Evolutionary conservation across 2,888 invertebrate species (phyloP).

Genomic region (Cremastobaeus sp.): DNA sequence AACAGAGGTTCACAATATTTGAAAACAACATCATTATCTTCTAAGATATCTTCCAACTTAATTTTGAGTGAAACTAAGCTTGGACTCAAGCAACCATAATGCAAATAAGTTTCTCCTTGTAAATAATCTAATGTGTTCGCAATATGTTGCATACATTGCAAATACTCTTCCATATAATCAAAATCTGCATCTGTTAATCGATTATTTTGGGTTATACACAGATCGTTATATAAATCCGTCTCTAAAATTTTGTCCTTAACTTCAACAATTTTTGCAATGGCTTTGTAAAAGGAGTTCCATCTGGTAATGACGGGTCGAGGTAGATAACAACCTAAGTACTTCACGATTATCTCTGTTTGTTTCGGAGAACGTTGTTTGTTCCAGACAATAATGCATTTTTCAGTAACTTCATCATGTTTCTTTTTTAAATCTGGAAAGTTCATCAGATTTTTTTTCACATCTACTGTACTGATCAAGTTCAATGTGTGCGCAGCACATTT

Average conservation of each 20-base stretch:
- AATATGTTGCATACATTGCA: background rate
- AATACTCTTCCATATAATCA: background rate
- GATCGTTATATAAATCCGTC: background rate
- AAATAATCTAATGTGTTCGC: background rate
- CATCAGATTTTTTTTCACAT: background rate
- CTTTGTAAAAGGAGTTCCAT: background rate
- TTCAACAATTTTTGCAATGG: background rate
- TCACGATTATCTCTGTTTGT: background rate
- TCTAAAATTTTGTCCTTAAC: background rate
- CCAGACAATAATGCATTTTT: background rate
- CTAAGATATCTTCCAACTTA: background rate
- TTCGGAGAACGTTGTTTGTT: background rate
- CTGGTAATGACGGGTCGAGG: background rate
- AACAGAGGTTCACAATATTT: no score
- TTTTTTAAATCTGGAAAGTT: background rate
- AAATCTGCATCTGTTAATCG: background rate
- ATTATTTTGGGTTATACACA: background rate
- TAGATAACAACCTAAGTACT: background rate
- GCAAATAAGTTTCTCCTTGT: background rate
- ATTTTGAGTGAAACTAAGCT: background rate
- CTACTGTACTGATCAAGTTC: background rate
- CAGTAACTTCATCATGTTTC: background rate
- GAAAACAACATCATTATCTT: background rate
- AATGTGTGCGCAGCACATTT: background rate
- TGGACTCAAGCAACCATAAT: background rate